Evolutionary conservation across 2,888 invertebrate genomes (phyloP), one percentile per base, ranked within the genome.

Genomic region (Psylliodes chrysocephalus): DNA sequence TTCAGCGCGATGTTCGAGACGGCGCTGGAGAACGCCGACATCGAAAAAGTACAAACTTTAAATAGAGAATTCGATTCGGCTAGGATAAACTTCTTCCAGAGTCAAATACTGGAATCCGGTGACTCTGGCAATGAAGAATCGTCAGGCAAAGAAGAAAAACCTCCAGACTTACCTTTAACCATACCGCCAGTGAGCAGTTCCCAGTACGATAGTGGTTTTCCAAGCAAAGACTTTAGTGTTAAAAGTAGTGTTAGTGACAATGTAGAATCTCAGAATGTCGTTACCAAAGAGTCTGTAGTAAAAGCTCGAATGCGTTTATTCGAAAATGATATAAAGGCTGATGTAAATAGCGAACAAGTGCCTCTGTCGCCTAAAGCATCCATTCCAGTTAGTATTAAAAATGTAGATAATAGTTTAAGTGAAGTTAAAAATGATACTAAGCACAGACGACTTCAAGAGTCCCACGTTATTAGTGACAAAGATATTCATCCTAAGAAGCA

Each of bases 261-360:
- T 71, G 75, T 74, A 63, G 64, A 75, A 71, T 71, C 68, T 73
- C 72, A 74, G 68, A 73, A 75, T 73, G 70, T 76, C 76, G 77
- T 81, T 81, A 82, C 83, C 83, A 83, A 83, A 83, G 81, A 69
- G 60, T 82, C 82, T 67, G 75, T 81, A 70, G 82, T 83, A 65
- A 82, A 80, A 75, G 75, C 77, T 67, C 79, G 82, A 71, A 78
- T 80, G 81, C 78, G 78, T 68, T 71, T 83, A 68, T 82, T 82
- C 72, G 83, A 83, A 78, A 77, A 67, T 68, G 67, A 65, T 63
- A 22, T 66, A 60, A 69, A 73, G 70, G 70, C 72, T 74, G 73
- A 75, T 70, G 68, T 68, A 69, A 53, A 64, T 69, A 71, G 63
- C 64, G 64, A 62, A 54, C 40, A 60, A 70, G 70, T 71, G 70